Percentiles rank a stretch among this genome's conserved stretches.
These are phyloP conservation scores for Trisateles emortualis DNA, from an alignment of 2,888 invertebrate genomes.

Conservation along the genomic window DNA sequence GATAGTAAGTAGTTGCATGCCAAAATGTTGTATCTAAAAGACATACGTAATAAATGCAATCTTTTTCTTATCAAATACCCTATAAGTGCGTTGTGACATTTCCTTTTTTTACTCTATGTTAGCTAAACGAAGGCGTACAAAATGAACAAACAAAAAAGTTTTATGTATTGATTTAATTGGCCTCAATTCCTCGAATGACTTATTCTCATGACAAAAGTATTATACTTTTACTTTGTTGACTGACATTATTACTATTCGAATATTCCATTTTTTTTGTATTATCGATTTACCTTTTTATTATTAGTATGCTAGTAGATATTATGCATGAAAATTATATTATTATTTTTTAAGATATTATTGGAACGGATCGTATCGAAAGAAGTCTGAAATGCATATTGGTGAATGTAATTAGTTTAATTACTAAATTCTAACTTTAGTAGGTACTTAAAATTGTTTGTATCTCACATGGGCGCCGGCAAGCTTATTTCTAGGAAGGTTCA, in stretches of 20 bases:
- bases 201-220: slow-evolving; percentile 42
- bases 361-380: slow-evolving; percentile 54
- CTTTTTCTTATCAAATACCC: too few relatives aligned
- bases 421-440: slow-evolving; percentile 45
- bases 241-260: slow-evolving; percentile 36
- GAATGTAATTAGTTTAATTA: slow-evolving; percentile 45
- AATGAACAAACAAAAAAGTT: too few relatives aligned
- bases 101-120: too few relatives aligned
- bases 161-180: background rate
- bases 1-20: too few relatives aligned
- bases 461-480: too few relatives aligned
- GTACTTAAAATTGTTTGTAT: slow-evolving; percentile 59
- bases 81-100: too few relatives aligned
- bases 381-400: slow-evolving; percentile 45
- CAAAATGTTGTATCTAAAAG: too few relatives aligned
- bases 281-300: slow-evolving; percentile 31
- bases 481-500: too few relatives aligned
- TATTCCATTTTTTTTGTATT: slow-evolving; percentile 44
- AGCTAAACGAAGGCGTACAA: too few relatives aligned
- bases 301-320: slow-evolving; percentile 36
- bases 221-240: slow-evolving; percentile 42
- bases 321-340: slow-evolving; percentile 43
- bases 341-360: slow-evolving; percentile 41
- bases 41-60: too few relatives aligned
- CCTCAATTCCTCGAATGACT: background rate